These are phyloP conservation scores for Myrmecobius fasciatus DNA, from an alignment of 2,113 vertebrate genomes.

Conservation along the genomic window DNA sequence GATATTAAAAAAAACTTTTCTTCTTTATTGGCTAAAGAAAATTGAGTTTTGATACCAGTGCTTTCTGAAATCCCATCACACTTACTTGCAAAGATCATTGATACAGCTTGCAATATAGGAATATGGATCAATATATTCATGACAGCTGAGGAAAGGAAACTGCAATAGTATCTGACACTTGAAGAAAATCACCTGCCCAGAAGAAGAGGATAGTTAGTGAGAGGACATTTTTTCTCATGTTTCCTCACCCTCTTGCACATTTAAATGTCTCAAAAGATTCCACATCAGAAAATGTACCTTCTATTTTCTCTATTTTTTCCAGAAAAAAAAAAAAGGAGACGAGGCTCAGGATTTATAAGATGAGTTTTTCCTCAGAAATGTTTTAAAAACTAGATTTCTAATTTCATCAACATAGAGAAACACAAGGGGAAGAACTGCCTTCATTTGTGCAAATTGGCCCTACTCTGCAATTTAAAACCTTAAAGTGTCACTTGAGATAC, in stretches of 20 bases:
- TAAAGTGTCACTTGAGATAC: neutral
- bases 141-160: constrained; percentile 97
- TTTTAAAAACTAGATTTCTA: neutral
- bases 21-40: constrained; percentile 16
- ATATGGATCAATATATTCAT: constrained; percentile 97
- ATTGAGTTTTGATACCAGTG: constrained; percentile 7
- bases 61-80: constrained; percentile 63
- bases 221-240: fast-evolving
- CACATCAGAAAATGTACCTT: neutral
- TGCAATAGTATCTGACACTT: constrained; percentile 97
- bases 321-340: constrained; percentile 13
- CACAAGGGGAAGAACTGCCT: neutral
- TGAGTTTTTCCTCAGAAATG: neutral
- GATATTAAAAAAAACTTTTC: neutral
- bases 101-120: constrained; percentile 98
- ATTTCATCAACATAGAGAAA: neutral
- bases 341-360: neutral
- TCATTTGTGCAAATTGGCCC: neutral
- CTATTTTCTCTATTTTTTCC: neutral
- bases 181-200: constrained; percentile 91
- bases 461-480: neutral
- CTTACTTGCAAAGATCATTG: constrained; percentile 98
- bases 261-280: neutral
- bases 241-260: neutral
- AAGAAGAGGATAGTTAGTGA: constrained; percentile 23